Conservation (phyloP, 2,113 vertebrate species). For the Petromus typicus region DNA sequence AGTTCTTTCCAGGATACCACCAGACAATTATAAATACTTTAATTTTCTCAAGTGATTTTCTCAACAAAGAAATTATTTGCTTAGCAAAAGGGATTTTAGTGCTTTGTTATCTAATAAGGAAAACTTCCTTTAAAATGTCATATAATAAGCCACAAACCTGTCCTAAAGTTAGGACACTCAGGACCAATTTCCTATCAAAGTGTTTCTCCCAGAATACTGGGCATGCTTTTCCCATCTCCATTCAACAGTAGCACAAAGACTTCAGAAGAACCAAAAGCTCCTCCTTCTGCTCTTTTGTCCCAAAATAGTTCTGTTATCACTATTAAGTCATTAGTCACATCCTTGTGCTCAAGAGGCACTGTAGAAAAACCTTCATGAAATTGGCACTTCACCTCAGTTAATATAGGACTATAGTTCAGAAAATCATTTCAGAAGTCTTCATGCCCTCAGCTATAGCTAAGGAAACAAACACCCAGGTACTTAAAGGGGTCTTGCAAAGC, state of each 20-base stretch:
- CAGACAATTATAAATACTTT: not conserved
- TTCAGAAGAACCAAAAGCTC: not conserved
- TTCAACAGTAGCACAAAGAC: not conserved
- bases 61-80: not conserved
- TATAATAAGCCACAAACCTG: not conserved
- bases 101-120: conserved; percentile 1
- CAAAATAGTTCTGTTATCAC: not conserved
- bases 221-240: not conserved
- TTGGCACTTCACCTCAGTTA: not conserved
- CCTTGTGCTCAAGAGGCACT: not conserved
- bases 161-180: not conserved
- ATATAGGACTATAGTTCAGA: not conserved
- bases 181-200: not conserved
- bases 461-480: not conserved
- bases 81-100: not conserved
- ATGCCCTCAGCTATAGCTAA: not conserved
- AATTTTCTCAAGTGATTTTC: not conserved
- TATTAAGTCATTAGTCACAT: not conserved
- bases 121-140: conserved; percentile 2
- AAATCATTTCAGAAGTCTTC: not conserved
- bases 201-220: not conserved
- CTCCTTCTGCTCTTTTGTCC: not conserved
- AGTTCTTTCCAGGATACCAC: not conserved
- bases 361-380: not conserved
- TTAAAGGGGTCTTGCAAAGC: not conserved